Evolutionary conservation across 2,888 invertebrate species (phyloP), one percentile per base, ranked within the genome.

Genomic region (Callyntrura guangdongensis): DNA sequence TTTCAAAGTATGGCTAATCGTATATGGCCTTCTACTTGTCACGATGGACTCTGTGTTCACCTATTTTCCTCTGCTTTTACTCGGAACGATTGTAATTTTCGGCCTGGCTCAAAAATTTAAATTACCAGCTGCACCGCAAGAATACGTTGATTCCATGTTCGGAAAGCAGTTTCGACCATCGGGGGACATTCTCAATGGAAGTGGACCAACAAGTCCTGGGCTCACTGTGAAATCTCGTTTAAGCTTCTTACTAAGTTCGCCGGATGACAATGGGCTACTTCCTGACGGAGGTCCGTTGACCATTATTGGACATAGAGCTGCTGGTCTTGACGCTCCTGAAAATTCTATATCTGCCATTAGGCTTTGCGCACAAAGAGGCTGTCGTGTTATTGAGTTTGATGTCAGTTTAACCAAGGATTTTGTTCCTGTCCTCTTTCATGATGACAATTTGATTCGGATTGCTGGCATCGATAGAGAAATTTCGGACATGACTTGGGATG

Each of bases 331-430:
- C 95, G 97, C 97, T 4, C 98, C 98, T 0, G 98, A 98, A 95
- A 98, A 98, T 95, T 97, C 97, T 92, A 94, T 97, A 92, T 96
- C 96, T 86, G 97, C 97, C 0, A 96, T 97, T 94, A 96, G 96
- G 45, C 86, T 90, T 97, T 97, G 97, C 92, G 96, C 96, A 88
- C 96, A 96, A 83, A 96, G 96, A 92, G 97, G 97, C 0, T 97
- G 97, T 94, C 96, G 96, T 94, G 97, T 96, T 27, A 96, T 98
- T 0, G 98, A 98, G 95, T 96, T 98, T 94, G 98, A 98, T 94
- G 96, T 98, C 8, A 95, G 96, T 17, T 95, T 97, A 45, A 97
- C 97, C 0, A 96, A 96, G 92, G 98, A 98, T 94, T 96, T 96
- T 45, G 96, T 97, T 87, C 96, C 98, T 20, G 96, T 98, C 64